These are phyloP conservation scores for Sanderia malayensis DNA, from an alignment of 30 jellyfish, hydroid and myxozoan species.

Conservation along the genomic window DNA sequence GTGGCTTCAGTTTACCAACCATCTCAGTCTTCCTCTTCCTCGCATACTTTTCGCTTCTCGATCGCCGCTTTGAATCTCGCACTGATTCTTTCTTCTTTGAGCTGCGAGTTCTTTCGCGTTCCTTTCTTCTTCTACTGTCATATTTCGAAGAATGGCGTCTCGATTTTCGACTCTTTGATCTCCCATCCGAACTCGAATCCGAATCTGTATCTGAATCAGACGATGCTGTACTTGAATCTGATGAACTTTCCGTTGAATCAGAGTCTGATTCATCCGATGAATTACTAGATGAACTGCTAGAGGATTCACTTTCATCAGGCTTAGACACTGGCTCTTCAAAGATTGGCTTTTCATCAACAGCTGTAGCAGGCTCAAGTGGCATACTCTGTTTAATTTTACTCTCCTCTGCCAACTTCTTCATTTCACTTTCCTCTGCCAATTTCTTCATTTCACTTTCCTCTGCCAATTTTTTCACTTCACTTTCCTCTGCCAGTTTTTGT, in stretches of 20 bases:
- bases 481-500: constrained; percentile 59
- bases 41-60: background rate
- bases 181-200: constrained; percentile 8
- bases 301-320: constrained; percentile 15
- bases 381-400: no score
- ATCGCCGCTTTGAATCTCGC: background rate
- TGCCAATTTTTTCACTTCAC: no score
- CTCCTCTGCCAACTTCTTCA: no score
- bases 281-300: constrained; percentile 9
- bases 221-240: constrained; percentile 21
- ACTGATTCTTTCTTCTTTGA: background rate
- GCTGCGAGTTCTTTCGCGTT: background rate
- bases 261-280: constrained; percentile 29
- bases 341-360: background rate
- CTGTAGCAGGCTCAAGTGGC: no score
- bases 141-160: background rate
- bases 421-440: no score
- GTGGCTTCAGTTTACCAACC: background rate
- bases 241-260: no score
- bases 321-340: constrained; percentile 47
- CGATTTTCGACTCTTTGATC: background rate
- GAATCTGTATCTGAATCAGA: constrained; percentile 28
- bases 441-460: constrained; percentile 8
- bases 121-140: background rate
- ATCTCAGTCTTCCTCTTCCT: background rate